Evolutionary conservation across 2,888 invertebrate genomes (phyloP), one percentile per base, ranked within the genome.

Genomic region (Dysmachus trigonus): DNA sequence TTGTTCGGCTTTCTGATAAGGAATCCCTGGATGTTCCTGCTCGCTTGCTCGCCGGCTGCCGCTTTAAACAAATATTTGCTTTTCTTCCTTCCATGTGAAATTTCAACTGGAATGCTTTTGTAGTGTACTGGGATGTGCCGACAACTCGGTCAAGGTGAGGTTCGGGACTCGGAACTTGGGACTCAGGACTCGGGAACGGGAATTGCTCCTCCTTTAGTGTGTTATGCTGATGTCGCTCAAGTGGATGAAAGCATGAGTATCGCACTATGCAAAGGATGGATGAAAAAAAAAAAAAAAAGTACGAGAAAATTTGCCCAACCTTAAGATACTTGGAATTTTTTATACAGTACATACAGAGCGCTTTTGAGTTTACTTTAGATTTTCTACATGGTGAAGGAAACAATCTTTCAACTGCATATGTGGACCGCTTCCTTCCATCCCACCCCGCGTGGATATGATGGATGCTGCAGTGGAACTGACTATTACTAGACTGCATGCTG

Each of bases 51-150:
- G n/a, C 22, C 62, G 62, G 62, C 18, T 7, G 62, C 62, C 62
- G 62, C 2, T 73, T 73, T 27, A 73, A 73, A 35, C 31, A 73
- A 73, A 73, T 73, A 73, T 73, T 73, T 73, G 73, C 73, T 30
- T 73, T 73, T 73, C 73, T 73, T 73, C 30, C 73, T 33, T n/a
- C 62, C 62, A 62, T 62, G 62, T 62, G 62, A 62, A 62, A 62
- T 62, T 62, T 62, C 73, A 73, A 31, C 31, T 73, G 73, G 73
- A 73, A 73, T 73, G 73, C 73, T 73, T 73, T 73, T 62, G 62
- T 62, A 62, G 73, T 73, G 31, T 35, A n/a, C 31, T 7, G 8
- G 30, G 31, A 73, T 31, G 31, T 73, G 31, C 73, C 35, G n/a
- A 31, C 31, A 73, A 73, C 10, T 73, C 73, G 73, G 73, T 73